Evolutionary conservation across 2,113 vertebrate species (phyloP), one percentile per base, ranked within the genome.

Genomic region (Perognathus longimembris): DNA sequence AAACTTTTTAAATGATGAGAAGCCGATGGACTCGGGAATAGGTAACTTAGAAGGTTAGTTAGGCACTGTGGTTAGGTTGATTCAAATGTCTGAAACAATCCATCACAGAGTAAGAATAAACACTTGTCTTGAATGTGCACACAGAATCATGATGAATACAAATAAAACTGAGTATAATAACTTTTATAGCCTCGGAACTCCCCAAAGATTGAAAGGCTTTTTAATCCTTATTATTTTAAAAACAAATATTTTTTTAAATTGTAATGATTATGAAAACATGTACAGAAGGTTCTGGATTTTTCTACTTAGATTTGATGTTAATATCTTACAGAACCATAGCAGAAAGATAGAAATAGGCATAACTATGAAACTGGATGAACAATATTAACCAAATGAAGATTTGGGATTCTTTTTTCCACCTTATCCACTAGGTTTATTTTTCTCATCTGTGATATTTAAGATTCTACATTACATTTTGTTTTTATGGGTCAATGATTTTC

Each of bases 1-100:
- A n/a, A n/a, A n/a, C n/a, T n/a, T n/a, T n/a, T 89, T 36, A 77
- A 24, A 40, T 85, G 54, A 81, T 89, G 69, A 92, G 93, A 91
- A 61, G 5, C n/a, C 86, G 36, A 81, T 67, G 54, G 20, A 66
- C 50, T 83, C 91, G n/a, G n/a, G n/a, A n/a, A n/a, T n/a, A n/a
- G n/a, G n/a, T 94, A 84, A 71, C 34, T 74, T 76, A n/a, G 69
- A 74, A 87, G 81, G 67, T 84, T 91, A 74, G 69, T 59, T 80
- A 69, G 64, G n/a, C 1, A 10, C 89, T 22, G 14, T 59, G 88
- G 63, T 77, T n/a, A 92, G 89, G 18, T 92, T 77, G 63, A 42
- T 66, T 94, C 57, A 89, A 80, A 89, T 93, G 81, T 74, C 73
- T 77, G 38, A 89, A 94, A 9, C 69, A 32, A 63, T 89, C 76